A percentile compares a stretch with the other conserved stretches of the same genome.
Evolutionary conservation across 2,113 vertebrate species (phyloP).

Genomic region (Crypturellus undulatus): DNA sequence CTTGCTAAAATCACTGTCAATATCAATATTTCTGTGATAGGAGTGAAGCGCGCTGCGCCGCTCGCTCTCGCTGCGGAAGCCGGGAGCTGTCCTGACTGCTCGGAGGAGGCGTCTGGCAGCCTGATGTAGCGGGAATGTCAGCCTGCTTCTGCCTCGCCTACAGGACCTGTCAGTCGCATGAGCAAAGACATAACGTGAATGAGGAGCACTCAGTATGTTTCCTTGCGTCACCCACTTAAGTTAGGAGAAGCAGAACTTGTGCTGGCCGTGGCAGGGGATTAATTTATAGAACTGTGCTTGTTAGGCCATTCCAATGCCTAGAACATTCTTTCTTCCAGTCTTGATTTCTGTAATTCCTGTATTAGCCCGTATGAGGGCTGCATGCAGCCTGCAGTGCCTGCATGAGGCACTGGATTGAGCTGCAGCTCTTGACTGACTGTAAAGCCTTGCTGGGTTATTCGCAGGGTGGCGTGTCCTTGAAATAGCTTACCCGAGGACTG

Average conservation of each 20-base stretch:
- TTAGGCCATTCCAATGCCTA: not conserved
- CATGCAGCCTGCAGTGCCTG: no score
- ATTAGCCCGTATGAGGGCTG: not conserved
- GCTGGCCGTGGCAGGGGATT: not conserved
- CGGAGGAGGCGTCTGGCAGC: not conserved
- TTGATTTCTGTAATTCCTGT: not conserved
- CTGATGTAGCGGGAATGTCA: not conserved
- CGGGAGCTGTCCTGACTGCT: not conserved
- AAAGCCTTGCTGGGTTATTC: not conserved
- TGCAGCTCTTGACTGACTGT: fast-evolving
- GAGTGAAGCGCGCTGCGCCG: no score
- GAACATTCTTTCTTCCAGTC: not conserved
- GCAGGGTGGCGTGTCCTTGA: not conserved
- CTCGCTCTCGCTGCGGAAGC: not conserved
- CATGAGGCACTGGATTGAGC: not conserved
- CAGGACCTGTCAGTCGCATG: not conserved
- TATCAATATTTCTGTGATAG: no score
- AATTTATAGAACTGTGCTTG: not conserved
- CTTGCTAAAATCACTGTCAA: no score
- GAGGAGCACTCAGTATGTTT: not conserved
- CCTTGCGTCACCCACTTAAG: not conserved
- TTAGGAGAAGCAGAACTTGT: not conserved
- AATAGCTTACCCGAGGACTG: not conserved
- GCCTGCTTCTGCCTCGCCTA: fast-evolving
- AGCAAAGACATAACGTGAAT: fast-evolving